phyloP scores from a whole-genome alignment of 92 coral and sea anemone species.

The Siderastrea siderea region DNA sequence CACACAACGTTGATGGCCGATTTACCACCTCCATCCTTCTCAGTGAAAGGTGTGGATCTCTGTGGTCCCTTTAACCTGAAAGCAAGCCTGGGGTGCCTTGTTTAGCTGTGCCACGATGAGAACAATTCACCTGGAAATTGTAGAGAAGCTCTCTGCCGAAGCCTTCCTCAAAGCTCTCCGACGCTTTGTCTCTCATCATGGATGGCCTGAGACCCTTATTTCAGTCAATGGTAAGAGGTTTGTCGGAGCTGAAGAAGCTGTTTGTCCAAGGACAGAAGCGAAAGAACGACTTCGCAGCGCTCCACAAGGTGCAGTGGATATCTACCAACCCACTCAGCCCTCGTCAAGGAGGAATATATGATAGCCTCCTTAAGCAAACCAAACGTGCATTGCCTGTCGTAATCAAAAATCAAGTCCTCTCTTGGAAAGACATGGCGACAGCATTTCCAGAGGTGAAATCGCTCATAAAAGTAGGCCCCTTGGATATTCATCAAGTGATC shows the following conservation, averaged over 20 bases:
- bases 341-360: slow-evolving; percentile 67
- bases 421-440: slow-evolving; percentile 58
- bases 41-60: slow-evolving; percentile 66
- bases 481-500: slow-evolving; percentile 37
- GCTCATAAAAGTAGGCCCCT: slow-evolving; percentile 59
- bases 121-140: slow-evolving; percentile 57
- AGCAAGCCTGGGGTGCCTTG: slow-evolving; percentile 32
- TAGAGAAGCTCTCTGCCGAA: slow-evolving; percentile 47
- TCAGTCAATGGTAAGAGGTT: slow-evolving; percentile 16
- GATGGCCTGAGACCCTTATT: slow-evolving; percentile 26
- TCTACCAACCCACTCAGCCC: slow-evolving; percentile 52
- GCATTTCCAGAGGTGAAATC: slow-evolving; percentile 45
- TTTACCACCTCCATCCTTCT: slow-evolving; percentile 63
- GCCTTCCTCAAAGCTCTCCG: slow-evolving; percentile 59
- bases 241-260: slow-evolving; percentile 37
- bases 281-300: slow-evolving; percentile 40
- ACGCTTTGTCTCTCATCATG: slow-evolving; percentile 14
- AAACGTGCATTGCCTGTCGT: slow-evolving; percentile 29
- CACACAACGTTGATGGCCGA: slow-evolving; percentile 58
- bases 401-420: slow-evolving; percentile 39
- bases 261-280: slow-evolving; percentile 23
- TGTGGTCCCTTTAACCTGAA: slow-evolving; percentile 68
- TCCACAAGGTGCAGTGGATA: slow-evolving; percentile 58
- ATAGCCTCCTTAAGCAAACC: slow-evolving; percentile 55
- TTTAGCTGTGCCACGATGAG: slow-evolving; percentile 31